A percentile compares a stretch with the other conserved stretches of the same genome.
Evolutionary conservation across 2,888 invertebrate genomes (phyloP).

Genomic region (Meliscaeva auricollis): DNA sequence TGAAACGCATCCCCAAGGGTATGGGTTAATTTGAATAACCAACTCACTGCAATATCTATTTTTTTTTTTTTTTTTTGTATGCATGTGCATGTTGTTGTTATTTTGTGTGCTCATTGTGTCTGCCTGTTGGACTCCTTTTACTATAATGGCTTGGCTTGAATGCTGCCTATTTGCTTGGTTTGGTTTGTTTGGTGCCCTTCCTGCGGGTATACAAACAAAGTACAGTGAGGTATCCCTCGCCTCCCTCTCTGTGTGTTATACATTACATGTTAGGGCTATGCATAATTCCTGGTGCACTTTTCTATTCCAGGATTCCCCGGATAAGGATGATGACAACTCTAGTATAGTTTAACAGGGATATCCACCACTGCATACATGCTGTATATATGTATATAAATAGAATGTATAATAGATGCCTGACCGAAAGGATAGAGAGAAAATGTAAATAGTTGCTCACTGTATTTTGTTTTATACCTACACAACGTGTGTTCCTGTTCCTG

Average conservation of each 20-base stretch:
- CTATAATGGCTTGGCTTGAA: not conserved
- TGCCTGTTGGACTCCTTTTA: conserved; percentile 13
- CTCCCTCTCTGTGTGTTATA: conserved; percentile 8
- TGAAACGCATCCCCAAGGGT: conserved; percentile 57
- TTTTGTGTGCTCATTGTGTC: conserved; percentile 10
- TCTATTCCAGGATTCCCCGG: conserved; percentile 38
- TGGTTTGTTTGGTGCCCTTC: conserved; percentile 57
- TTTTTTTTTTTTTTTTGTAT: not conserved
- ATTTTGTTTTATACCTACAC: conserved; percentile 48
- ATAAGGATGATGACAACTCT: conserved; percentile 64
- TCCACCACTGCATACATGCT: not conserved
- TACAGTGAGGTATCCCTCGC: not conserved
- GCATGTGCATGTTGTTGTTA: not conserved
- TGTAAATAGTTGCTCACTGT: conserved; percentile 68
- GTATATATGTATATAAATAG: not conserved
- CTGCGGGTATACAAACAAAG: conserved; percentile 52
- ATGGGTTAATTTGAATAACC: conserved; percentile 70
- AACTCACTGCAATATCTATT: conserved; percentile 61
- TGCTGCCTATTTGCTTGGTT: conserved; percentile 30
- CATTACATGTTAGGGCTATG: conserved; percentile 52
- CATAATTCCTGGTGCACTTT: conserved; percentile 61
- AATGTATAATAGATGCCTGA: not conserved
- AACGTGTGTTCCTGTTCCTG: conserved; percentile 58
- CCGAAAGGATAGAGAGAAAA: conserved; percentile 46
- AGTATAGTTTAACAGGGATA: conserved; percentile 48